These are phyloP conservation scores for Brachionichthys hirsutus DNA, from an alignment of 2,113 vertebrate genomes.

Conservation along the genomic window DNA sequence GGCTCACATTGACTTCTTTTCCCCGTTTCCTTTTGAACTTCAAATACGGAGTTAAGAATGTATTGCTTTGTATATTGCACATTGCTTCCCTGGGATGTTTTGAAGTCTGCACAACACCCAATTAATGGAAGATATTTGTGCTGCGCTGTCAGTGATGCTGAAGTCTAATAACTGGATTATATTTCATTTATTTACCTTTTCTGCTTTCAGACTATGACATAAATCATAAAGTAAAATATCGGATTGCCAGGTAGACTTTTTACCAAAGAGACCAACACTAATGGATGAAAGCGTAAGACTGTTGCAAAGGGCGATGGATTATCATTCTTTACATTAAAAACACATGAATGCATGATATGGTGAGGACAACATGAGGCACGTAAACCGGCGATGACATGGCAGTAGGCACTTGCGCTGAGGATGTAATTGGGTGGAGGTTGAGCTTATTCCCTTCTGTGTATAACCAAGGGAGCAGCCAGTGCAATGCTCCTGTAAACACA, in stretches of 20 bases:
- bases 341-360: conserved; percentile 22
- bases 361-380: conserved; percentile 18
- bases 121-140: not conserved
- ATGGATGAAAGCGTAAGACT: no score
- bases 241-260: no score
- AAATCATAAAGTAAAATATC: no score
- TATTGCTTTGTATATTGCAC: not conserved
- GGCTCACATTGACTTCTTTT: no score
- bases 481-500: conserved; percentile 63
- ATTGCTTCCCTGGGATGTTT: not conserved
- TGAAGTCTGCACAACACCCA: not conserved
- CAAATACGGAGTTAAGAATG: not conserved
- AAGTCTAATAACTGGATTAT: not conserved
- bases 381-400: conserved; percentile 32
- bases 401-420: conserved; percentile 23
- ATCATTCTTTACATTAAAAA: conserved; percentile 10
- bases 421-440: conserved; percentile 32
- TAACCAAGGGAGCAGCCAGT: conserved; percentile 43
- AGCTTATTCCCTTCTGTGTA: conserved; percentile 34
- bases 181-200: no score
- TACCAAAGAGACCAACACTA: no score
- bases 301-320: not conserved
- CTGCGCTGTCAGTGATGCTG: not conserved
- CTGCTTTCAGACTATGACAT: no score
- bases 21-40: no score